phyloP scores from a whole-genome alignment of 1,140 invertebrate species.

The Cryptotermes secundus region DNA sequence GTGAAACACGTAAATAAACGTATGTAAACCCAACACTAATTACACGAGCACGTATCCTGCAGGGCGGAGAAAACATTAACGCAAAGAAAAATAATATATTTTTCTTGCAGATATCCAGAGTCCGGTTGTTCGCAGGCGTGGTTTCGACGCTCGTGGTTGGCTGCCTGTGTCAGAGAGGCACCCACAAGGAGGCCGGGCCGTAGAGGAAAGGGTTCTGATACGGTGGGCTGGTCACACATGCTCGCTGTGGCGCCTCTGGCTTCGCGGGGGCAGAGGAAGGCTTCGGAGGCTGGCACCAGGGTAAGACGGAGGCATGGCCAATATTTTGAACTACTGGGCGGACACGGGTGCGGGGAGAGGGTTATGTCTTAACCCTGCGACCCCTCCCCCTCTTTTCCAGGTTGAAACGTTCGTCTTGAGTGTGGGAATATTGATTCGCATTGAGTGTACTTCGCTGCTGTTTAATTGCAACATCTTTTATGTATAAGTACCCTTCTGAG shows the following conservation, averaged over 20 bases:
- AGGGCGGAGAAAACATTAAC: slow-evolving; percentile 23
- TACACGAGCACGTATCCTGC: background rate
- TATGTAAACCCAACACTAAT: background rate
- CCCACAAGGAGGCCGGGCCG: slow-evolving; percentile 1
- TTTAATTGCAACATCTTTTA: background rate
- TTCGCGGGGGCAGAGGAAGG: background rate
- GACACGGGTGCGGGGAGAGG: too few relatives aligned
- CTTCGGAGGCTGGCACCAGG: background rate
- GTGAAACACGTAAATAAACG: background rate
- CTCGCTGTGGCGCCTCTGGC: background rate
- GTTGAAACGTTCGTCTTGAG: background rate
- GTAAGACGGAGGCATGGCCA: too few relatives aligned
- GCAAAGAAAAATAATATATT: background rate
- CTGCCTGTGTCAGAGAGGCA: background rate
- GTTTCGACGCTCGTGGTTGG: background rate
- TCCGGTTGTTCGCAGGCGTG: background rate
- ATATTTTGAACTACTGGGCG: too few relatives aligned
- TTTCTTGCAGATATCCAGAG: background rate
- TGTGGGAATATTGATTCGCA: background rate
- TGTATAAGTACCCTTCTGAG: too few relatives aligned
- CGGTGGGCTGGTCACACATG: background rate
- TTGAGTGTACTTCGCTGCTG: background rate
- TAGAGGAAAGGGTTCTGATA: background rate
- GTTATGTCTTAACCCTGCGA: too few relatives aligned
- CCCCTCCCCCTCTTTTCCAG: too few relatives aligned